Evolutionary conservation across 2,113 vertebrate genomes (phyloP).

Genomic region (Miniopterus natalensis): DNA sequence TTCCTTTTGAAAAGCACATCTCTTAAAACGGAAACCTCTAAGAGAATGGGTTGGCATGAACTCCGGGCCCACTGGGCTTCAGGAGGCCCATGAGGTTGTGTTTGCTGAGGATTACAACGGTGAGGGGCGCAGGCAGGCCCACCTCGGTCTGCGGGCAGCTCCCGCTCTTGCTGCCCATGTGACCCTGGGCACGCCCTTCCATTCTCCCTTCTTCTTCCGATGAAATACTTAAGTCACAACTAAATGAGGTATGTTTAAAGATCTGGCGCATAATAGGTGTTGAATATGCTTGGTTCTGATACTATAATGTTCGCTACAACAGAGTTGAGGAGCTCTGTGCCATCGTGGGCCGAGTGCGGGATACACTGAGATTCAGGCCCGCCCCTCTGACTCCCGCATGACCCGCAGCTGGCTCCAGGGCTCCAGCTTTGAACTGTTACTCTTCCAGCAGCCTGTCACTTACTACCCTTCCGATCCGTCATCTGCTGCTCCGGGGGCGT

Average conservation of each 20-base stretch:
- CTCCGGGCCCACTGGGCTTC: not conserved
- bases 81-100: not conserved
- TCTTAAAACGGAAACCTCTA: not conserved
- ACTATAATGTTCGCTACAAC: not conserved
- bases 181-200: not conserved
- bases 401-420: not conserved
- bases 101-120: not conserved
- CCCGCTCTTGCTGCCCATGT: not conserved
- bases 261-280: not conserved
- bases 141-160: not conserved
- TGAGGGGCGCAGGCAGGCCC: not conserved
- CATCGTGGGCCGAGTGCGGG: not conserved
- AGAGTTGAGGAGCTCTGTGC: not conserved
- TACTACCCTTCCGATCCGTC: not conserved
- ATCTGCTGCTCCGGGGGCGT: not conserved
- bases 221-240: not conserved
- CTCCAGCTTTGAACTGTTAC: not conserved
- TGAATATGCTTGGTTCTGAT: not conserved
- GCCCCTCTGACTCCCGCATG: not conserved
- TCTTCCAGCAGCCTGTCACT: not conserved
- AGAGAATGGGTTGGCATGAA: not conserved
- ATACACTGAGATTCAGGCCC: not conserved
- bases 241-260: not conserved
- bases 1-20: conserved; percentile 53
- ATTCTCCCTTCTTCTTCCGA: not conserved